A percentile compares a stretch with the other conserved stretches of the same genome.
phyloP scores from a whole-genome alignment of 2,797 vertebrate genomes.

The Synaphobranchus kaupii region DNA sequence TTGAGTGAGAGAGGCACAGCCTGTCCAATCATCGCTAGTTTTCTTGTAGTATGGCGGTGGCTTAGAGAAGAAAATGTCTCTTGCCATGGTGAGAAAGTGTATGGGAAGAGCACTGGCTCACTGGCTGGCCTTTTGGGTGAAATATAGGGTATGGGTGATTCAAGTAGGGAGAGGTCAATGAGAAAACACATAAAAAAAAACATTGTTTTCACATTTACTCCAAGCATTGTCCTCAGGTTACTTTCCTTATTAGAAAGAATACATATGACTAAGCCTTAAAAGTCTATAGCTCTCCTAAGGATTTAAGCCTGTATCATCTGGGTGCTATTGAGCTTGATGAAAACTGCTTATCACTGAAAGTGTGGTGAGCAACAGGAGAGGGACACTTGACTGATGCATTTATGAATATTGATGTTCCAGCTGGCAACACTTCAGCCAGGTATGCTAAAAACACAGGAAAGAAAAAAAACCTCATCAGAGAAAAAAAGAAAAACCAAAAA shows the following conservation, averaged over 20 bases:
- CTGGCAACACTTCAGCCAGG: neutral
- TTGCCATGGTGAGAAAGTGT: neutral
- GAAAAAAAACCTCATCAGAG: neutral
- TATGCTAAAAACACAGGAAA: neutral
- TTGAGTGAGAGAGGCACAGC: neutral
- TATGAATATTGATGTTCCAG: conserved; percentile 2
- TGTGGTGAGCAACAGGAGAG: neutral
- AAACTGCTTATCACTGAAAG: neutral
- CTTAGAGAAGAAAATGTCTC: neutral
- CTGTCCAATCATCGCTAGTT: neutral
- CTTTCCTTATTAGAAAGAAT: neutral
- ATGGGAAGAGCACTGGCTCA: neutral
- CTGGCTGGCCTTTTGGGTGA: neutral
- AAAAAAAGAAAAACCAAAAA: neutral
- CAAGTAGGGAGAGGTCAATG: neutral
- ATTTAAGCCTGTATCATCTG: neutral
- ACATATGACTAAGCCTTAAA: neutral
- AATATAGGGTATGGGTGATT: neutral
- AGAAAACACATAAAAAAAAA: neutral
- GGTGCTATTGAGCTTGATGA: neutral
- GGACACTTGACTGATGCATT: neutral
- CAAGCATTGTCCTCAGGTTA: neutral
- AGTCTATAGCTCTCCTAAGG: neutral
- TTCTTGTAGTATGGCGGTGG: neutral
- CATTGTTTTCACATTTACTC: neutral